These are phyloP conservation scores for Apotomis betuletana DNA, from an alignment of 2,888 invertebrate genomes.

Conservation along the genomic window DNA sequence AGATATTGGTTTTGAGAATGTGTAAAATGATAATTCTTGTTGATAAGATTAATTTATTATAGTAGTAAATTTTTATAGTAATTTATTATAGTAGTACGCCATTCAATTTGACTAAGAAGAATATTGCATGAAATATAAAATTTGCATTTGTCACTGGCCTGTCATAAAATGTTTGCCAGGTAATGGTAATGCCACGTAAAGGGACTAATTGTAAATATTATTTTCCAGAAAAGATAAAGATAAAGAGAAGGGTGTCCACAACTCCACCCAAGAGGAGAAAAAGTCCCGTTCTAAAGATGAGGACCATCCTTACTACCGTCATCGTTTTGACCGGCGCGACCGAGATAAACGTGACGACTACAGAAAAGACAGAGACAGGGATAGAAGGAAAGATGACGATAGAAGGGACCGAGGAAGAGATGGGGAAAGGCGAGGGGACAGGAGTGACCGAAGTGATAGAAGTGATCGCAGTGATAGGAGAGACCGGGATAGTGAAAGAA, in stretches of 20 bases:
- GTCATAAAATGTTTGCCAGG: too few species aligned
- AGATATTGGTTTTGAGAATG: too few species aligned
- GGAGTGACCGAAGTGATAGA: slow-evolving; percentile 53
- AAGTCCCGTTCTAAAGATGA: slow-evolving; percentile 68
- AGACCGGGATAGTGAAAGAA: slow-evolving; percentile 59
- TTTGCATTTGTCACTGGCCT: too few species aligned
- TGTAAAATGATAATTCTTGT: too few species aligned
- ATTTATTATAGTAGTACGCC: too few species aligned
- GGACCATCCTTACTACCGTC: slow-evolving; percentile 64
- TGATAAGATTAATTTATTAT: too few species aligned
- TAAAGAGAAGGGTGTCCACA: slow-evolving; percentile 88
- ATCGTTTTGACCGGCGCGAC: slow-evolving; percentile 65
- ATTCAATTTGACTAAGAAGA: too few species aligned
- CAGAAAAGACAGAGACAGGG: slow-evolving; percentile 57
- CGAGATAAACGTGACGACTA: slow-evolving; percentile 53
- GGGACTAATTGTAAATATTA: background rate
- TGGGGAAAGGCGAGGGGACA: slow-evolving; percentile 55
- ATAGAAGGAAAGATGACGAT: slow-evolving; percentile 55
- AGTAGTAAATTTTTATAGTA: too few species aligned
- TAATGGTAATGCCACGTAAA: too few species aligned
- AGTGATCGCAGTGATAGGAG: slow-evolving; percentile 60
- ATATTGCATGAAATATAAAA: too few species aligned
- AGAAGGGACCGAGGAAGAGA: slow-evolving; percentile 52
- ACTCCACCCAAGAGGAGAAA: slow-evolving; percentile 85
- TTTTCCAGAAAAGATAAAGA: slow-evolving; percentile 76